A percentile compares a stretch with the other conserved stretches of the same genome.
phyloP scores from a whole-genome alignment of 2,797 vertebrate species.

The Smutsia temminckii region DNA sequence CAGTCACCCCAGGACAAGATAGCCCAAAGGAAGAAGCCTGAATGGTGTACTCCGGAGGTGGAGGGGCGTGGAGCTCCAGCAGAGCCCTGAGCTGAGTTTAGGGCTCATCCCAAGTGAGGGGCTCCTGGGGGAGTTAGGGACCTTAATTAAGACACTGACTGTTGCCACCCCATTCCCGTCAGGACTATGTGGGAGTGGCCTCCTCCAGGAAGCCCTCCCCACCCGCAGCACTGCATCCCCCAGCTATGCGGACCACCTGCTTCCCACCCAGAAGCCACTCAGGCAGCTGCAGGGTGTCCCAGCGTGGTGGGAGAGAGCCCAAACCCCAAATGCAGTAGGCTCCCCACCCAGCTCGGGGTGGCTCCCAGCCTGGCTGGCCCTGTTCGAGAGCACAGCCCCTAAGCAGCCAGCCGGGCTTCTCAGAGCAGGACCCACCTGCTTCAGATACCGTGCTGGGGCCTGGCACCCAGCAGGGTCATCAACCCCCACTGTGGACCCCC shows the following conservation, averaged over 20 bases:
- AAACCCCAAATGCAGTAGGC: too few species aligned
- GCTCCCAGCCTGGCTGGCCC: neutral
- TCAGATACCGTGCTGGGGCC: neutral
- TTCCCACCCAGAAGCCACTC: neutral
- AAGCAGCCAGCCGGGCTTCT: accelerated
- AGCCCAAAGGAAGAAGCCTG: neutral
- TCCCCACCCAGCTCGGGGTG: neutral
- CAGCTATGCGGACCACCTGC: neutral
- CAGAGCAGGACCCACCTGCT: neutral
- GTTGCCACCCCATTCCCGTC: neutral
- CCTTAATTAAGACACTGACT: neutral
- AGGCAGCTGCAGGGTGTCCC: neutral
- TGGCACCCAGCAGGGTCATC: too few species aligned
- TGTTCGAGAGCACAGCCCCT: neutral
- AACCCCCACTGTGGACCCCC: accelerated
- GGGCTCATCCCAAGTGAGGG: neutral
- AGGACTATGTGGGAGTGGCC: neutral
- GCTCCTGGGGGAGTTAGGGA: neutral
- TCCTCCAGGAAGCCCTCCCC: neutral
- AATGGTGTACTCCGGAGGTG: neutral
- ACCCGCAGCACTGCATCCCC: neutral
- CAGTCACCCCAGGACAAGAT: neutral
- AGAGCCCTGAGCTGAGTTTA: neutral
- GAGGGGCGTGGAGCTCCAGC: neutral
- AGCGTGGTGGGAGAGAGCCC: neutral